A percentile compares a stretch with the other conserved stretches of the same genome.
phyloP scores from a whole-genome alignment of 2,113 vertebrate species.

The Tetraodon nigroviridis region DNA sequence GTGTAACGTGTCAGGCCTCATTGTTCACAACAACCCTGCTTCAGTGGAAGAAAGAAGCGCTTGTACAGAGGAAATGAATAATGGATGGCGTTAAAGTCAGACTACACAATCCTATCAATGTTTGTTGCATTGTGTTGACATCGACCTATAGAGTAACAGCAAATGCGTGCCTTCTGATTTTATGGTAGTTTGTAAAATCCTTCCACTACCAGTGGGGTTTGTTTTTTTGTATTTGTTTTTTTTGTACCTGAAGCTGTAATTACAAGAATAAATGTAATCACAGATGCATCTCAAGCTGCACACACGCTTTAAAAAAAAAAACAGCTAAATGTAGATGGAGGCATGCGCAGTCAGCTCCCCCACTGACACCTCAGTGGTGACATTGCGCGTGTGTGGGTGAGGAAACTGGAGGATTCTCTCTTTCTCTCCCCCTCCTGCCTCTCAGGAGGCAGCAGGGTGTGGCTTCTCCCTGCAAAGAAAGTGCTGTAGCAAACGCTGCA shows the following conservation, averaged over 20 bases:
- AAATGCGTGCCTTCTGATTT: no score
- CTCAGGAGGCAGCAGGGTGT: conserved; percentile 58
- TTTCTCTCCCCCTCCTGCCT: conserved; percentile 1
- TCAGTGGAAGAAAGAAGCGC: background rate
- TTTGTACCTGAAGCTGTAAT: no score
- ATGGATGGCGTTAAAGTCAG: background rate
- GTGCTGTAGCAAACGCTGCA: conserved; percentile 20
- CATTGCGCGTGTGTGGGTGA: conserved; percentile 10
- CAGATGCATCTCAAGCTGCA: no score
- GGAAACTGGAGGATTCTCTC: conserved; percentile 27
- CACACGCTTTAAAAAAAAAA: no score
- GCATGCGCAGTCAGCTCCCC: conserved; percentile 21
- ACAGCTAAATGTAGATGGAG: conserved; percentile 11
- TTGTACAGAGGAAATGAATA: conserved; percentile 12
- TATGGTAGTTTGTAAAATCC: no score
- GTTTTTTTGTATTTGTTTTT: no score
- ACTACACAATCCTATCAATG: background rate
- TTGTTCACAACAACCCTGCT: background rate
- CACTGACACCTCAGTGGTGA: conserved; percentile 45
- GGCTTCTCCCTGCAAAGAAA: conserved; percentile 38
- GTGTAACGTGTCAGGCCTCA: background rate
- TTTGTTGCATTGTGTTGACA: conserved; percentile 12
- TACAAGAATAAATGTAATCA: no score
- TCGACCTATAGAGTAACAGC: conserved; percentile 7
- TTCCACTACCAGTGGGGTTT: no score